Conservation (phyloP, 2,797 vertebrate genomes). For the Falco peregrinus region DNA sequence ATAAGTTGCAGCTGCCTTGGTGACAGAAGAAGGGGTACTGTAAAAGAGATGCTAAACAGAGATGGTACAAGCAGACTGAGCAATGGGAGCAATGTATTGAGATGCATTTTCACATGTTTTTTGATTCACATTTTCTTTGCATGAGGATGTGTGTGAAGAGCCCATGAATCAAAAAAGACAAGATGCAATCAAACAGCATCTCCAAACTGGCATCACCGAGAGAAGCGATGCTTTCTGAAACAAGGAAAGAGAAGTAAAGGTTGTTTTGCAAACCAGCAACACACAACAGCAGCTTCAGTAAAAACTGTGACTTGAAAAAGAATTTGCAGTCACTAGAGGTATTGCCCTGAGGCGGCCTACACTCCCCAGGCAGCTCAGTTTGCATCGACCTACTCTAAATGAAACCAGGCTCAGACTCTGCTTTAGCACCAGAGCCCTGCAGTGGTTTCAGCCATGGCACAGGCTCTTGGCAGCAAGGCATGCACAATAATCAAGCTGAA, state of each 20-base stretch:
- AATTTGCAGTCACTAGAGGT: background rate
- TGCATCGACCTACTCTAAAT: background rate
- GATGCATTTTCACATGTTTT: background rate
- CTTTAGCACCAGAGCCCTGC: background rate
- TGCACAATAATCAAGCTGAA: accelerated
- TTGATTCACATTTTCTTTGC: background rate
- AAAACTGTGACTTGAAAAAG: background rate
- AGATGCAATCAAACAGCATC: background rate
- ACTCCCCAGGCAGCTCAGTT: background rate
- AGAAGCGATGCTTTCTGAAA: background rate
- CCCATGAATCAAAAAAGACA: background rate
- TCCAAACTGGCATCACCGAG: background rate
- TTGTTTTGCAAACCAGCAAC: background rate
- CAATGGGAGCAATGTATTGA: background rate
- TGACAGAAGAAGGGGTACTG: background rate
- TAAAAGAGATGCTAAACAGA: background rate
- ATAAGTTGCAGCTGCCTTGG: background rate
- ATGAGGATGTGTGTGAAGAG: background rate
- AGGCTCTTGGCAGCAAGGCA: background rate
- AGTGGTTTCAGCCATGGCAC: background rate
- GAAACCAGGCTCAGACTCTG: background rate
- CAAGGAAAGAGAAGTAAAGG: background rate
- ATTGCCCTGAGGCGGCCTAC: background rate
- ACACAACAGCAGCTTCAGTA: background rate
- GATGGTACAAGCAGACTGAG: background rate